Percentiles rank a stretch among this genome's conserved stretches.
These are phyloP conservation scores for Diadema setosum DNA, from an alignment of 35 echinoderm and acorn worm species.

Conservation along the genomic window DNA sequence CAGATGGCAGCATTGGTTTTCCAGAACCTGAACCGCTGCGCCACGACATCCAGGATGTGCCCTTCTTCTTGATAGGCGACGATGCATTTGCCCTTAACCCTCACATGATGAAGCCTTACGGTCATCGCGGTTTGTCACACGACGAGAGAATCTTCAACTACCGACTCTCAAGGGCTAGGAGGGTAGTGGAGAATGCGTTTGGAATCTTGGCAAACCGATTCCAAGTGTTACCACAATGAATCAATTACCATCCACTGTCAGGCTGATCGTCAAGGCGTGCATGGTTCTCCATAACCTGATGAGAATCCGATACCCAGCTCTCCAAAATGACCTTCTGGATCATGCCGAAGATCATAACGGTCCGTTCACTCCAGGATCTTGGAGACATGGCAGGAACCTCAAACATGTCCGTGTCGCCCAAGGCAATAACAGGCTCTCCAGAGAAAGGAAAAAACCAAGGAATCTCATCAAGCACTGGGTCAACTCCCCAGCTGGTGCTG, in stretches of 20 bases:
- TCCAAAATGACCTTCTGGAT: neutral
- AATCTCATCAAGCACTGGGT: neutral
- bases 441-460: neutral
- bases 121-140: neutral
- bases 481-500: constrained; percentile 27
- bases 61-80: neutral
- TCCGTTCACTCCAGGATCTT: neutral
- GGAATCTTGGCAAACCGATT: constrained; percentile 30
- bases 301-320: constrained; percentile 11
- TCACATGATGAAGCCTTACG: constrained; percentile 40
- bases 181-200: constrained; percentile 66
- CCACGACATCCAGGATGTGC: neutral
- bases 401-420: neutral
- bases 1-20: neutral
- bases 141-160: neutral
- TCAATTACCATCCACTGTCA: neutral
- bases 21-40: constrained; percentile 1
- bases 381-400: neutral
- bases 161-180: neutral
- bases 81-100: neutral
- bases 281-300: constrained; percentile 18
- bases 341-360: neutral
- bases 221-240: neutral
- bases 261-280: neutral
- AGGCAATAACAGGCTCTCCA: neutral